Conservation (phyloP, 2,113 vertebrate species). For the Galbula dea region DNA sequence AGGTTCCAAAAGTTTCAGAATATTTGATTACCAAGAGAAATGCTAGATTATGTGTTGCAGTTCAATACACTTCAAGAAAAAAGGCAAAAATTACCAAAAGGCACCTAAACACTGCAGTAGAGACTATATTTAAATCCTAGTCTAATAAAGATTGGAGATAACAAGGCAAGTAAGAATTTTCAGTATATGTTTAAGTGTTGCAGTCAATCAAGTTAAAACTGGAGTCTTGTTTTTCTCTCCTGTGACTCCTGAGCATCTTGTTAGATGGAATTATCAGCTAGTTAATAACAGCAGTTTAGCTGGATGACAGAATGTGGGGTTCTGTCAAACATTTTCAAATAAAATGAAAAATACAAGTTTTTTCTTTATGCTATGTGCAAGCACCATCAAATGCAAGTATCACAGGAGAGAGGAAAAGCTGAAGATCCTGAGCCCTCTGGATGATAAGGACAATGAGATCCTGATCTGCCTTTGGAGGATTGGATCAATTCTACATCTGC, state of each 20-base stretch:
- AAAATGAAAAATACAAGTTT: not conserved
- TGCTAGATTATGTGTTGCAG: not conserved
- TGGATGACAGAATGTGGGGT: not conserved
- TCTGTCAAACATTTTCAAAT: not conserved
- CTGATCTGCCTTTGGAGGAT: not conserved
- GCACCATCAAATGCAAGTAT: not conserved
- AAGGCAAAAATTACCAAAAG: not conserved
- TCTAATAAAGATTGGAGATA: not conserved
- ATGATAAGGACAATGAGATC: not conserved
- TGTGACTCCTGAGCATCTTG: constrained; percentile 19
- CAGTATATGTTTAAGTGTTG: not conserved
- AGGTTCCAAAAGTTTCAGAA: not conserved
- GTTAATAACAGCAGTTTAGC: not conserved
- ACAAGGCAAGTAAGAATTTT: not conserved
- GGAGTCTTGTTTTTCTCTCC: not conserved
- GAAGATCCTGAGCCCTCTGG: not conserved
- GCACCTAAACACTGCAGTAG: not conserved
- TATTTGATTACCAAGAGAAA: not conserved
- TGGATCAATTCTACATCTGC: not conserved
- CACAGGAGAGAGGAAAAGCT: not conserved
- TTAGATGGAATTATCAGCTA: constrained; percentile 24
- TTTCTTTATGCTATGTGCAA: not conserved
- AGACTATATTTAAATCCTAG: not conserved
- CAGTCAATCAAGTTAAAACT: constrained; percentile 26
- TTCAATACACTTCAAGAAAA: not conserved